Conservation (phyloP, 2,797 vertebrate species). For the Sebastes wilsoni region DNA sequence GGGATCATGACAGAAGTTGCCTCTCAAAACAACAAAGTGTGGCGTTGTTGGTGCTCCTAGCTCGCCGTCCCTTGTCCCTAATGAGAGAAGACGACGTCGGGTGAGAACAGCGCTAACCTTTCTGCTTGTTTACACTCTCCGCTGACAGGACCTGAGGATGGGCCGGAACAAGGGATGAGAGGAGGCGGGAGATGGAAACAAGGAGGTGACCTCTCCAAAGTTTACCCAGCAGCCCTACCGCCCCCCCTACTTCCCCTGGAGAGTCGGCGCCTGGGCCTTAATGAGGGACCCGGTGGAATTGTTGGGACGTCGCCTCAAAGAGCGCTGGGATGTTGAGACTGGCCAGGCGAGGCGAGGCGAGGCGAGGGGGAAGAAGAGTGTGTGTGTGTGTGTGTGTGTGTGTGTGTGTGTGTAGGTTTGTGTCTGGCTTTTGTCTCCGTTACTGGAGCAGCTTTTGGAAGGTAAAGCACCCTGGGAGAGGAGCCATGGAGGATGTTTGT, state of each 20-base stretch:
- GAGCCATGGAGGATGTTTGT: slow-evolving; percentile 36
- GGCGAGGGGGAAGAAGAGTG: slow-evolving; percentile 20
- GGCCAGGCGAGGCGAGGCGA: slow-evolving; percentile 61
- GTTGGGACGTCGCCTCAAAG: slow-evolving; percentile 76
- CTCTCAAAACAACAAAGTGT: slow-evolving; percentile 50
- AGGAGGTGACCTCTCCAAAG: slow-evolving; percentile 83
- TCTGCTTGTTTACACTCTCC: slow-evolving; percentile 82
- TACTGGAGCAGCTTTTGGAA: slow-evolving; percentile 43
- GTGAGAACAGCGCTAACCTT: slow-evolving; percentile 79
- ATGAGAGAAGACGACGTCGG: slow-evolving; percentile 71
- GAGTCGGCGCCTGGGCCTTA: slow-evolving; percentile 73
- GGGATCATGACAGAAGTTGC: slow-evolving; percentile 7
- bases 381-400: slow-evolving; percentile 30
- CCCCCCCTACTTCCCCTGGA: slow-evolving; percentile 46
- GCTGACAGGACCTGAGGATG: slow-evolving; percentile 72
- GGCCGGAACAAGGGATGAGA: slow-evolving; percentile 61
- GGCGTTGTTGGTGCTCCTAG: slow-evolving; percentile 36
- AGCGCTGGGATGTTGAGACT: slow-evolving; percentile 69
- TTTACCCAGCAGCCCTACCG: slow-evolving; percentile 74
- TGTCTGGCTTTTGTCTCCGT: slow-evolving; percentile 60
- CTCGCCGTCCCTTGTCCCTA: slow-evolving; percentile 66
- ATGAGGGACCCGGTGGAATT: slow-evolving; percentile 83
- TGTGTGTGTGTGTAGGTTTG: slow-evolving; percentile 36
- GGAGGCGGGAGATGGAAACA: slow-evolving; percentile 46
- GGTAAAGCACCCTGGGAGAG: slow-evolving; percentile 41